Conservation (phyloP, 2,797 vertebrate species). For the Urosaurus nigricauda region DNA sequence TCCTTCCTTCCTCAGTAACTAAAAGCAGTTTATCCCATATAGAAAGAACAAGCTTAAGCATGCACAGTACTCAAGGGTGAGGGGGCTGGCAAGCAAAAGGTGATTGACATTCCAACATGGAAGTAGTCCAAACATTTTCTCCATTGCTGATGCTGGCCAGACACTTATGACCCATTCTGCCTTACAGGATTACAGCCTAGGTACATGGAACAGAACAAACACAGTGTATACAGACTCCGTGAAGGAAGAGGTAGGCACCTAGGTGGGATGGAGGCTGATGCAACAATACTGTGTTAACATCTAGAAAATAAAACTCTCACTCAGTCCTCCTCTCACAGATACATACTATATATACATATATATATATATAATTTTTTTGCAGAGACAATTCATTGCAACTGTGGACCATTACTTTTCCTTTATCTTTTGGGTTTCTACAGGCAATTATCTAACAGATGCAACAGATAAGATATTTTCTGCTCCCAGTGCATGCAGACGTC, state of each 20-base stretch:
- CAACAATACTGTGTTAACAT: background rate
- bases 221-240: background rate
- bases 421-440: constrained; percentile 13
- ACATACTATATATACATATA: background rate
- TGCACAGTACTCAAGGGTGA: background rate
- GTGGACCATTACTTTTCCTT: constrained; percentile 1
- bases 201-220: background rate
- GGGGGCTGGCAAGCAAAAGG: background rate
- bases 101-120: background rate
- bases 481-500: constrained; percentile 6
- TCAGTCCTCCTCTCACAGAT: background rate
- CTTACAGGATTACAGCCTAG: constrained; percentile 2
- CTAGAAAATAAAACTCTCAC: background rate
- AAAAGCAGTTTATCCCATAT: background rate
- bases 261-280: background rate
- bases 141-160: background rate
- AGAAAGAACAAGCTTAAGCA: background rate
- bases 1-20: background rate
- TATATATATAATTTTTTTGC: background rate
- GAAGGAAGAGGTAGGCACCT: constrained; percentile 6
- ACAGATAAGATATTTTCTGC: constrained; percentile 5
- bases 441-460: background rate
- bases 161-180: constrained; percentile 2
- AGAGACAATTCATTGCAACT: background rate
- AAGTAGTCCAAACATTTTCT: background rate